These are phyloP conservation scores for Esox niger DNA, from an alignment of 2,113 vertebrate genomes.

Conservation along the genomic window DNA sequence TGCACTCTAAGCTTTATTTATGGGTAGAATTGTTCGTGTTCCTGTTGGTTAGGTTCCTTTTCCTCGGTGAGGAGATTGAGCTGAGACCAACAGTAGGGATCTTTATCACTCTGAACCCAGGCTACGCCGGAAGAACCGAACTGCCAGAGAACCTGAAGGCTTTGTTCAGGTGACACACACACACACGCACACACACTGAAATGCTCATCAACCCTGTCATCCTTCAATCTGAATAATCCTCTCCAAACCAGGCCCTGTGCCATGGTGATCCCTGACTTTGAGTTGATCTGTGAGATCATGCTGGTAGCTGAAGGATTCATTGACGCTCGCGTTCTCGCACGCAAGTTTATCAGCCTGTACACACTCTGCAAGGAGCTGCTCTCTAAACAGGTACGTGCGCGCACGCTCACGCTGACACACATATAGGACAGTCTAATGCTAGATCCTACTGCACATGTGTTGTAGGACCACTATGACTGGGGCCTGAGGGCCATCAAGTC, in stretches of 20 bases:
- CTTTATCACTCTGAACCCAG: conserved; percentile 78
- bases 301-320: conserved; percentile 76
- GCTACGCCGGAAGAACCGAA: conserved; percentile 73
- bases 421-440: not conserved
- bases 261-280: conserved; percentile 77
- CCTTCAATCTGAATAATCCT: not conserved
- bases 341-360: conserved; percentile 80
- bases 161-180: conserved; percentile 66
- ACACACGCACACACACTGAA: not conserved
- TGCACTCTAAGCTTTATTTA: not conserved
- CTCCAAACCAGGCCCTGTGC: conserved; percentile 62
- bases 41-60: conserved; percentile 61
- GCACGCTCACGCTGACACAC: not conserved
- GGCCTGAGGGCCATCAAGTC: conserved; percentile 76
- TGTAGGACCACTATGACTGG: conserved; percentile 75
- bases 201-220: not conserved
- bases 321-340: conserved; percentile 72
- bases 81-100: conserved; percentile 73
- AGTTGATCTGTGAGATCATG: conserved; percentile 79
- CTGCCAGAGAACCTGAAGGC: conserved; percentile 78
- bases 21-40: not conserved
- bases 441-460: not conserved
- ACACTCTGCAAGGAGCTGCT: conserved; percentile 76
- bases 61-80: conserved; percentile 70
- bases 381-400: conserved; percentile 69